Conservation (phyloP, 1,140 invertebrate species). For the Zeugodacus cucurbitae region DNA sequence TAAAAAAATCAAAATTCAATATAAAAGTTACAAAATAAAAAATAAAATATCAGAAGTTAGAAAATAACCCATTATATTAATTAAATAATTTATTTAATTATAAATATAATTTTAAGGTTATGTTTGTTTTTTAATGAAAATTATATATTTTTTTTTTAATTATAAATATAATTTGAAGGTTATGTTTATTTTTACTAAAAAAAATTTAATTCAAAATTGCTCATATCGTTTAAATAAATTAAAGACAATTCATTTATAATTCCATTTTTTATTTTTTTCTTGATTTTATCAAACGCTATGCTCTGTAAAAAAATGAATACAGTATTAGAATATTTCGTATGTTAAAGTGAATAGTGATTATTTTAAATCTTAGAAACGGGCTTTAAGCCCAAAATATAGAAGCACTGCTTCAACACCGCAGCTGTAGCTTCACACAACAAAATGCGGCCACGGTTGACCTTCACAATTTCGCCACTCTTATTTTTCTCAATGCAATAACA, state of each 20-base stretch:
- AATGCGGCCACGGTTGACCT: constrained; percentile 88
- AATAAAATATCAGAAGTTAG: too few relatives aligned
- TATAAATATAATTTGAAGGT: background rate
- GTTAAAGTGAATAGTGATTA: background rate
- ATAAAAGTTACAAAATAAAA: background rate
- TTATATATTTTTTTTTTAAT: too few relatives aligned
- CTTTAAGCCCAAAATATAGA: constrained; percentile 91
- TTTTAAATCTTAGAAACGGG: constrained; percentile 89
- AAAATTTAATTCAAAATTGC: too few relatives aligned
- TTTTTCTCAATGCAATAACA: constrained; percentile 98
- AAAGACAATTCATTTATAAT: background rate
- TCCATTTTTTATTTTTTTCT: background rate
- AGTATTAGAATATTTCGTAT: background rate
- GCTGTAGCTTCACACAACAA: constrained; percentile 94
- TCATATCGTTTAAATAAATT: background rate
- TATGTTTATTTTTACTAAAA: too few relatives aligned
- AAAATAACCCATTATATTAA: too few relatives aligned
- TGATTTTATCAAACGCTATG: background rate
- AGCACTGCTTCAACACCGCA: constrained; percentile 85
- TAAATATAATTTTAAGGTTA: background rate
- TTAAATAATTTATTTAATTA: too few relatives aligned
- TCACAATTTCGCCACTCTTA: constrained; percentile 77
- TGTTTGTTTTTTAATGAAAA: too few relatives aligned
- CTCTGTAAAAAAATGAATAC: background rate
- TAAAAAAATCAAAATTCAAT: background rate